Percentiles rank a stretch among this genome's conserved stretches.
These are phyloP conservation scores for Halichondria panicea DNA, from an alignment of 37 sponge, comb jelly and placozoan genomes.

Conservation along the genomic window DNA sequence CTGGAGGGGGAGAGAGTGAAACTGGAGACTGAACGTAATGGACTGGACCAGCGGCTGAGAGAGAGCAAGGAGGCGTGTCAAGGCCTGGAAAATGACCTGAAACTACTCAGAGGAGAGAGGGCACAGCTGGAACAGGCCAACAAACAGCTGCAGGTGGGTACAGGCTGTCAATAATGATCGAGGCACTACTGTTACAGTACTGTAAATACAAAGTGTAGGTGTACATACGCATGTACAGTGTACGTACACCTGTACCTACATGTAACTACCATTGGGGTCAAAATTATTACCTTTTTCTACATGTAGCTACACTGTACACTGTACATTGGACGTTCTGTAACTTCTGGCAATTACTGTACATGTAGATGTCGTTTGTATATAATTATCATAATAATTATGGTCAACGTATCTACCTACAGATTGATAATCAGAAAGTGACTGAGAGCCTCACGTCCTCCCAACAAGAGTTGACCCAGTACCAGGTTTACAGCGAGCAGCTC, in stretches of 20 bases:
- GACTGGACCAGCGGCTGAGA: neutral
- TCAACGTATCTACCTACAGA: neutral
- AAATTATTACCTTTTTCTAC: too few species aligned
- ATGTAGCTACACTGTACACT: neutral
- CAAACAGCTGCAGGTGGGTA: slow-evolving; percentile 39
- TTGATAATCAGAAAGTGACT: slow-evolving; percentile 12
- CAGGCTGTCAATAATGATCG: too few species aligned
- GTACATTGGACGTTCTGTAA: neutral
- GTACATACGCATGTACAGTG: too few species aligned
- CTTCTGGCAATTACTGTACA: neutral
- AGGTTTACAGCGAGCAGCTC: slow-evolving; percentile 19
- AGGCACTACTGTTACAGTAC: too few species aligned
- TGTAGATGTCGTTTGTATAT: neutral
- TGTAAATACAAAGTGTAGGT: too few species aligned
- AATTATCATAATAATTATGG: neutral
- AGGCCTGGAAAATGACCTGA: slow-evolving; percentile 18
- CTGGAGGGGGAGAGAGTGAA: slow-evolving; percentile 24
- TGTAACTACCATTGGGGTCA: too few species aligned
- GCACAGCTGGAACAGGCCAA: slow-evolving; percentile 10
- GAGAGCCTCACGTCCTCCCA: neutral
- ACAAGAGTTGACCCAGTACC: slow-evolving; percentile 15
- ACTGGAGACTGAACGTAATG: slow-evolving; percentile 1
- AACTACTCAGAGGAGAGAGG: slow-evolving; percentile 1
- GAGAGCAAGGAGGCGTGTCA: neutral
- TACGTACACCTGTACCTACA: too few species aligned